Evolutionary conservation across 2,113 vertebrate species (phyloP).

Genomic region (Brachirus orientalis): DNA sequence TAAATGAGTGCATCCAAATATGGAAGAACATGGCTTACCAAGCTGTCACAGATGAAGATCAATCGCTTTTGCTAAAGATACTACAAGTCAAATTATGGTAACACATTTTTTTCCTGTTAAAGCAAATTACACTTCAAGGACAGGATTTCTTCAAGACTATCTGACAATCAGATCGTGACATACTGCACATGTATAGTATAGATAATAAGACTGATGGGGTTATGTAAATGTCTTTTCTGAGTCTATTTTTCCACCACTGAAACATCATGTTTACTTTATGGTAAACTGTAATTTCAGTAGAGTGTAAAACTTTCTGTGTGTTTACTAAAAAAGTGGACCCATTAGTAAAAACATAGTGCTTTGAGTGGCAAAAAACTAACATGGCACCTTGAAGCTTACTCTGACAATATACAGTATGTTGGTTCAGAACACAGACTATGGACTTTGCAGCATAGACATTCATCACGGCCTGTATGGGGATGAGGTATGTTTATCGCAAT

Average conservation of each 20-base stretch:
- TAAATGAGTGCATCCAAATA: slow-evolving; percentile 37
- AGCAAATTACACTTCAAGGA: slow-evolving; percentile 18
- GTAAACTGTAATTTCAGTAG: too few species aligned
- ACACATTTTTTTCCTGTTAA: slow-evolving; percentile 10
- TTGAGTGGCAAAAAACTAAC: too few species aligned
- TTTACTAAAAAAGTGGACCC: neutral
- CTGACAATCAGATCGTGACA: neutral
- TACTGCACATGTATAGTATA: neutral
- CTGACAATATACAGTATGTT: too few species aligned
- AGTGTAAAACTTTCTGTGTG: too few species aligned
- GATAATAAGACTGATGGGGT: neutral
- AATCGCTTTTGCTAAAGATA: slow-evolving; percentile 36
- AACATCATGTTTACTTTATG: neutral
- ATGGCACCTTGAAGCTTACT: too few species aligned
- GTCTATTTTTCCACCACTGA: neutral
- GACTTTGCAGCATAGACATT: too few species aligned
- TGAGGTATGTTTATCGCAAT: too few species aligned
- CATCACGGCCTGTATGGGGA: too few species aligned
- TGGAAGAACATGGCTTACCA: slow-evolving; percentile 32
- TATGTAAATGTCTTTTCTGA: neutral
- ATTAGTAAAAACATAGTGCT: neutral
- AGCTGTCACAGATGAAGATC: slow-evolving; percentile 43
- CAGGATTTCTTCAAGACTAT: neutral
- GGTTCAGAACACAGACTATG: too few species aligned
- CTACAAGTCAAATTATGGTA: slow-evolving; percentile 47